These are phyloP conservation scores for Onychostoma macrolepis DNA, from an alignment of 2,113 vertebrate species.

Conservation along the genomic window DNA sequence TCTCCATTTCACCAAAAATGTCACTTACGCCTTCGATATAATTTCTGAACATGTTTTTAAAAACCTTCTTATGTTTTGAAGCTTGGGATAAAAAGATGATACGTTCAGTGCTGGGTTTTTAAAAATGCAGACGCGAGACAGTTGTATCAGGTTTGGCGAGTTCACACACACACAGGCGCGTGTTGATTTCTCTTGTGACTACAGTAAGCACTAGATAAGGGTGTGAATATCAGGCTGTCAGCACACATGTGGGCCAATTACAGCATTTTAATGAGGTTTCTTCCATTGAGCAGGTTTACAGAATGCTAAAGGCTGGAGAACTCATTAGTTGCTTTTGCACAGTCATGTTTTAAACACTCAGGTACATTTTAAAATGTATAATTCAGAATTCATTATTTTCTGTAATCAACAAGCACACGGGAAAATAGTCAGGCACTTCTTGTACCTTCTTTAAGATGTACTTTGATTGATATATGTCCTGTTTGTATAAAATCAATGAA, in stretches of 20 bases:
- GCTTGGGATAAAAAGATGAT: background rate
- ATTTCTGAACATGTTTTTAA: background rate
- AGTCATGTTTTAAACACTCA: conserved; percentile 10
- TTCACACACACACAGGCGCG: background rate
- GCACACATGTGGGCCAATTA: conserved; percentile 58
- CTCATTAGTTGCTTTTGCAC: conserved; percentile 8
- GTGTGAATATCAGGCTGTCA: conserved; percentile 50
- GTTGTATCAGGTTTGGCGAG: background rate
- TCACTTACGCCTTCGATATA: no score
- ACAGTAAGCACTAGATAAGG: conserved; percentile 34
- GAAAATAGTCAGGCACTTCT: background rate
- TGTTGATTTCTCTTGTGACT: conserved; percentile 52
- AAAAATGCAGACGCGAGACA: background rate
- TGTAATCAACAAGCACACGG: background rate
- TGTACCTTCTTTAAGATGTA: background rate
- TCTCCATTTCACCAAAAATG: no score
- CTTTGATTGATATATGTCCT: background rate
- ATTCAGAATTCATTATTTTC: background rate
- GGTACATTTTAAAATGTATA: background rate
- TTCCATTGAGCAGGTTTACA: conserved; percentile 1
- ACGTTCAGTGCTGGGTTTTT: background rate
- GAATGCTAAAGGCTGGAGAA: conserved; percentile 5
- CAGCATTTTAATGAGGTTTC: conserved; percentile 39
- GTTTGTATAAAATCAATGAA: background rate
- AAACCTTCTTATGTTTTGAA: background rate